Percentiles rank a stretch among this genome's conserved stretches.
phyloP scores from a whole-genome alignment of 2,113 vertebrate species.

The Seriola rivoliana region DNA sequence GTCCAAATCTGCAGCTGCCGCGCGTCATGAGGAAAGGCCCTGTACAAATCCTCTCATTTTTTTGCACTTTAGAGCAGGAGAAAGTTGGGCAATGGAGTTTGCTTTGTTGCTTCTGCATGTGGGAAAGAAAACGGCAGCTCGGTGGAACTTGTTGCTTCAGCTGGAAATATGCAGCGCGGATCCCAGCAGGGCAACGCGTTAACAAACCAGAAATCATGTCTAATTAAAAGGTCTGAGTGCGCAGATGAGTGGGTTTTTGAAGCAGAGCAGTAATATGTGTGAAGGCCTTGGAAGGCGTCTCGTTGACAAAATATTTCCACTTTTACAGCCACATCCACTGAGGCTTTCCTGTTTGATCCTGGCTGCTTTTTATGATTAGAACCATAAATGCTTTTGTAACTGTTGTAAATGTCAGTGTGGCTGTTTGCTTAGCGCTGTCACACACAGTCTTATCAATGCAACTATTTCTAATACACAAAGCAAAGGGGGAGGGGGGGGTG shows the following conservation, averaged over 20 bases:
- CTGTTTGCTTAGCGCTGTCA: slow-evolving; percentile 55
- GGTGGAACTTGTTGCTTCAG: slow-evolving; percentile 77
- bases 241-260: slow-evolving; percentile 44
- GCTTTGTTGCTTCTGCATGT: slow-evolving; percentile 15
- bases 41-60: background rate
- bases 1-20: background rate
- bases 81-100: slow-evolving; percentile 20
- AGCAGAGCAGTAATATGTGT: slow-evolving; percentile 28
- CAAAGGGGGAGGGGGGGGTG: background rate
- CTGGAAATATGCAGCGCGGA: slow-evolving; percentile 54
- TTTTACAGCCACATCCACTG: slow-evolving; percentile 62
- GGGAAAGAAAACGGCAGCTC: background rate
- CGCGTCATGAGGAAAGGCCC: slow-evolving; percentile 19
- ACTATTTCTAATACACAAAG: slow-evolving; percentile 18
- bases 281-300: slow-evolving; percentile 54
- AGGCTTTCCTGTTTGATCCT: slow-evolving; percentile 68
- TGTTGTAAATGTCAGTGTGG: slow-evolving; percentile 65
- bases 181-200: slow-evolving; percentile 58
- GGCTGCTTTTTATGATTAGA: slow-evolving; percentile 65
- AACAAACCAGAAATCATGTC: slow-evolving; percentile 67
- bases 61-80: slow-evolving; percentile 1
- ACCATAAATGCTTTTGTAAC: slow-evolving; percentile 68
- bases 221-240: slow-evolving; percentile 57
- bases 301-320: slow-evolving; percentile 65
- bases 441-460: slow-evolving; percentile 36